Evolutionary conservation across 2,113 vertebrate species (phyloP).

Genomic region (Pontoporia blainvillei): DNA sequence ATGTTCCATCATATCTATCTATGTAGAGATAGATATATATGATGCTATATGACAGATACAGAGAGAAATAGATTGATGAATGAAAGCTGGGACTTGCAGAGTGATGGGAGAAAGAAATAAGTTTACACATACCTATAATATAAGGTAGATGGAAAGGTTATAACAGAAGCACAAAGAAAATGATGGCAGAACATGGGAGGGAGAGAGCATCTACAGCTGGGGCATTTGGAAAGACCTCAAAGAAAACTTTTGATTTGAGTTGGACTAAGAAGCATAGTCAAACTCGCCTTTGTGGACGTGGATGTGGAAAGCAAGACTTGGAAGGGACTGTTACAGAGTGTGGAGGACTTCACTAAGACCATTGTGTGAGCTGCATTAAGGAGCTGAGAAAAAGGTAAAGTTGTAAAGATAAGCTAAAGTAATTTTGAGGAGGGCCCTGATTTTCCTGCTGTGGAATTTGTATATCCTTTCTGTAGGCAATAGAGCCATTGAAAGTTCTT

Average conservation of each 20-base stretch:
- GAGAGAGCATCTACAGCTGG: background rate
- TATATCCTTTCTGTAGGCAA: background rate
- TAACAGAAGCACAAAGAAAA: background rate
- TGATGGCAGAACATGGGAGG: background rate
- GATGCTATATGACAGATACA: background rate
- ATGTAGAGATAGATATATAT: no score
- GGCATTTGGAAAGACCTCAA: background rate
- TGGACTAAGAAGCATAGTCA: background rate
- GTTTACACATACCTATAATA: background rate
- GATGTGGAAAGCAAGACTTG: accelerated
- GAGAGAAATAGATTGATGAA: background rate
- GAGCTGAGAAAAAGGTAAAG: background rate
- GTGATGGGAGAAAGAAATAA: background rate
- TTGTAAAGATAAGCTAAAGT: background rate
- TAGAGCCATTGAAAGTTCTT: background rate
- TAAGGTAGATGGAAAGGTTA: background rate
- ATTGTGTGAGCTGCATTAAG: background rate
- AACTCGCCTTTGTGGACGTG: background rate
- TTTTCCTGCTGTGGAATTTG: background rate
- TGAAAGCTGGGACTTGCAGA: background rate
- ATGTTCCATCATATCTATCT: background rate
- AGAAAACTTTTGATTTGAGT: background rate
- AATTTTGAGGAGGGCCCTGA: background rate
- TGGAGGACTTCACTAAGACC: background rate
- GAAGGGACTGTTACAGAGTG: background rate